A percentile compares a stretch with the other conserved stretches of the same genome.
Conservation (phyloP, 2,113 vertebrate genomes). For the Leucoraja erinaceus region DNA sequence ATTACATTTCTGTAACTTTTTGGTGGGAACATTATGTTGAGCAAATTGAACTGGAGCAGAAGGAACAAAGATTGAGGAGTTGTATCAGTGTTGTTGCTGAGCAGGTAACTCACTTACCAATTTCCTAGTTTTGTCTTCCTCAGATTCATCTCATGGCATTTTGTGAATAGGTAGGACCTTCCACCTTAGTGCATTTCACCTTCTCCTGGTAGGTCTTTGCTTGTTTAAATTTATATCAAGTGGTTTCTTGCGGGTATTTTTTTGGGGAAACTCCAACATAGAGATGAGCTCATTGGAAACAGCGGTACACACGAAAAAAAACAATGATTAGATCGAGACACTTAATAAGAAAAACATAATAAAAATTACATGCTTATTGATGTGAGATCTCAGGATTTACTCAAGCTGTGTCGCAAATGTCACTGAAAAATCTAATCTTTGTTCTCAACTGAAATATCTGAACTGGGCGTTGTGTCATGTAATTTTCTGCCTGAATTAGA, state of each 20-base stretch:
- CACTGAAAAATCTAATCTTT: not conserved
- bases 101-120: not conserved
- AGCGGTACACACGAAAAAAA: not conserved
- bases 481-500: not conserved
- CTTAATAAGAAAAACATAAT: not conserved
- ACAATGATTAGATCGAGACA: slow-evolving; percentile 1
- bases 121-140: not conserved
- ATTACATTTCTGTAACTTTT: not conserved
- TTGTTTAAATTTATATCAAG: not conserved
- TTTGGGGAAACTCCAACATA: not conserved
- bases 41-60: not conserved
- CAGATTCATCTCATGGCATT: not conserved
- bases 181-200: not conserved
- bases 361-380: not conserved
- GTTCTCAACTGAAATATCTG: not conserved
- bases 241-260: not conserved
- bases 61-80: not conserved
- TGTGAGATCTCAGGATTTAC: not conserved
- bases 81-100: not conserved
- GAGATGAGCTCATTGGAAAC: not conserved
- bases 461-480: not conserved
- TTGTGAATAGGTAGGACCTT: not conserved
- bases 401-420: not conserved
- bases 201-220: not conserved
- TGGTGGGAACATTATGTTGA: not conserved